Conservation (phyloP, 2,888 invertebrate genomes). For the Clepsis dumicolana region DNA sequence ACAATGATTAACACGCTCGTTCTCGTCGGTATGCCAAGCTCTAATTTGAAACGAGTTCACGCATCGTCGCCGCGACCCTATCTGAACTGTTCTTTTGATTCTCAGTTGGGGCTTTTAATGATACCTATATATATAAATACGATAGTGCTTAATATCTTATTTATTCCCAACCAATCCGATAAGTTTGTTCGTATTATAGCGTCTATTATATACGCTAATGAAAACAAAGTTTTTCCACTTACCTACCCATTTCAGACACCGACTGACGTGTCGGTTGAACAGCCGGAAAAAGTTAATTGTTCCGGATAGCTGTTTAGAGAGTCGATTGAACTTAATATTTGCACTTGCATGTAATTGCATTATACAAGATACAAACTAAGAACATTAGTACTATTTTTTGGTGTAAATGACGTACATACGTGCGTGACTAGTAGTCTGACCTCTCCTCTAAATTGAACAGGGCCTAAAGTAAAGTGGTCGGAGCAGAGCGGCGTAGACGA, state of each 20-base stretch:
- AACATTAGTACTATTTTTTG: not conserved
- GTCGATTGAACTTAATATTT: not conserved
- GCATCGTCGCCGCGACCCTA: constrained; percentile 20
- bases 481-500: constrained; percentile 40
- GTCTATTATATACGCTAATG: not conserved
- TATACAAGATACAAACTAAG: not conserved
- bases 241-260: too few relatives aligned
- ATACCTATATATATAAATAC: not conserved
- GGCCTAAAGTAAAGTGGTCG: constrained; percentile 42
- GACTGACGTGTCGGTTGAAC: not conserved
- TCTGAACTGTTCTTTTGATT: constrained; percentile 14
- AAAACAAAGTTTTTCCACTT: too few relatives aligned
- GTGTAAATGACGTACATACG: not conserved
- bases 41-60: constrained; percentile 10
- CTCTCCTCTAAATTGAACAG: constrained; percentile 12
- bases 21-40: constrained; percentile 6
- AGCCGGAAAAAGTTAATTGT: not conserved
- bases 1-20: constrained; percentile 6
- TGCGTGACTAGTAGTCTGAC: constrained; percentile 12
- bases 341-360: not conserved
- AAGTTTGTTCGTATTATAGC: not conserved
- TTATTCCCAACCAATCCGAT: too few relatives aligned
- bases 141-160: not conserved
- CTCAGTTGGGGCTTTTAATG: not conserved
- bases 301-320: not conserved